These are phyloP conservation scores for Myotis vivesi DNA, from an alignment of 2,797 vertebrate species.

Conservation along the genomic window DNA sequence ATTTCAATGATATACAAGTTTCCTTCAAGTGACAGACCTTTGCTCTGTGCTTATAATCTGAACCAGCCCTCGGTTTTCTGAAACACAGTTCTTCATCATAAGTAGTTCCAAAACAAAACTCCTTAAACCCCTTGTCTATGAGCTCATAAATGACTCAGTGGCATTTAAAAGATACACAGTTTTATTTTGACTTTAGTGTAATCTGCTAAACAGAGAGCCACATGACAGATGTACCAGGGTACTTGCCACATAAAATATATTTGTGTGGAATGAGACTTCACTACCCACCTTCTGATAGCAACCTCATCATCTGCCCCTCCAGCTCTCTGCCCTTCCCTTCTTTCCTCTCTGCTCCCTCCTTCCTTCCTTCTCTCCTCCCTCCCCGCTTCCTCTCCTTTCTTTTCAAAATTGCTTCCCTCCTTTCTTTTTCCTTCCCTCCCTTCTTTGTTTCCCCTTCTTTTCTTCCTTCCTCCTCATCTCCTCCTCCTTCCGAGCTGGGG, in stretches of 20 bases:
- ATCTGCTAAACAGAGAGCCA: constrained; percentile 45
- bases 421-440: not conserved
- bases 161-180: constrained; percentile 62
- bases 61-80: constrained; percentile 18
- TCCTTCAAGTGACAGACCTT: not conserved
- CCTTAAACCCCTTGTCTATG: constrained; percentile 24
- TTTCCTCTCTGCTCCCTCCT: not conserved
- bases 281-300: not conserved
- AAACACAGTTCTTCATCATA: constrained; percentile 19
- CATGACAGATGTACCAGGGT: constrained; percentile 12
- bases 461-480: not conserved
- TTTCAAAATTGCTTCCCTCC: not conserved
- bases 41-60: not conserved
- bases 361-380: not conserved
- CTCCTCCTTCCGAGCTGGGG: not conserved
- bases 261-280: not conserved
- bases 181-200: constrained; percentile 53
- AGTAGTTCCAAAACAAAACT: constrained; percentile 55
- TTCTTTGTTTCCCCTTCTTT: not conserved
- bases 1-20: not conserved
- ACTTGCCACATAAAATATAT: not conserved
- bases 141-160: constrained; percentile 53
- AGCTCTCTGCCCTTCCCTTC: not conserved
- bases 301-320: not conserved
- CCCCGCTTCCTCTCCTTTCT: not conserved